Percentiles rank a stretch among this genome's conserved stretches.
Conservation (phyloP, 2,888 invertebrate species). For the Chrysolina haemoptera region DNA sequence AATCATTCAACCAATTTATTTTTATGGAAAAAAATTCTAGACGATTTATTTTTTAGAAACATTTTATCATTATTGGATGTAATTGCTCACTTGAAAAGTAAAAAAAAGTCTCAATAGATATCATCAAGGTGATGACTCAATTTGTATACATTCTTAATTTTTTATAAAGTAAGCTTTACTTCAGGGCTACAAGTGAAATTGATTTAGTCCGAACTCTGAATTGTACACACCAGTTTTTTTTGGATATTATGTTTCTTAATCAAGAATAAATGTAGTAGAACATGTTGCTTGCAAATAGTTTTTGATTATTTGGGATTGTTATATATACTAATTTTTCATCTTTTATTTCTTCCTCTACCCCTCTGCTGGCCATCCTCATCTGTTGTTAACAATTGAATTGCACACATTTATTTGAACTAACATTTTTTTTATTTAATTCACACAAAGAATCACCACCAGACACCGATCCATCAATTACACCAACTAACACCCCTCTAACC, state of each 20-base stretch:
- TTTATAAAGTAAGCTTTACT: too few species aligned
- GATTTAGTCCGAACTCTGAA: too few species aligned
- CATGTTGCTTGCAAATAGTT: constrained; percentile 31
- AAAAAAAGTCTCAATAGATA: too few species aligned
- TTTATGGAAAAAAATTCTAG: too few species aligned
- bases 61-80: too few species aligned
- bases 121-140: too few species aligned
- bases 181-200: too few species aligned
- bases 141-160: too few species aligned
- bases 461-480: constrained; percentile 60
- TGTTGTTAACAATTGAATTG: constrained; percentile 43
- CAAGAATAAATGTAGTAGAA: not conserved
- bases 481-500: constrained; percentile 65
- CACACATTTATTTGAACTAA: constrained; percentile 39
- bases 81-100: too few species aligned
- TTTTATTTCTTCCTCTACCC: constrained; percentile 60
- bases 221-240: too few species aligned
- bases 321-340: constrained; percentile 56
- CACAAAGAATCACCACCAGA: constrained; percentile 54
- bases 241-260: not conserved
- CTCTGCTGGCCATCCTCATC: constrained; percentile 49
- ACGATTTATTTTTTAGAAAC: too few species aligned
- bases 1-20: too few species aligned
- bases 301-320: constrained; percentile 27
- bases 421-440: constrained; percentile 42